Percentiles rank a stretch among this genome's conserved stretches.
phyloP scores from a whole-genome alignment of 2,113 vertebrate species.

The Bubalus kerabau region DNA sequence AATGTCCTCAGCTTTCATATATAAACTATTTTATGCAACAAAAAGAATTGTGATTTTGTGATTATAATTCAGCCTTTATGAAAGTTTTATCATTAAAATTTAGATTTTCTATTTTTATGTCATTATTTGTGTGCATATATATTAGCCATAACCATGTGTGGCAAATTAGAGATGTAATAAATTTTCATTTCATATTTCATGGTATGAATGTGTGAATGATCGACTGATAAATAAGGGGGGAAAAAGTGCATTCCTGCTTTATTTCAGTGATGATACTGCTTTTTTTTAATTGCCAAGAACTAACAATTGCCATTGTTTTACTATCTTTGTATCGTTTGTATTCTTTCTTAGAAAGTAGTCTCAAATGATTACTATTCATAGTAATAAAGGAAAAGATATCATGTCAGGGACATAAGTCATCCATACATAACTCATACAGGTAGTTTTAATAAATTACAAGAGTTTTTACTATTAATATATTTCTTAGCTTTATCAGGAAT shows the following conservation, averaged over 20 bases:
- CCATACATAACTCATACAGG: background rate
- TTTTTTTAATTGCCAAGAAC: background rate
- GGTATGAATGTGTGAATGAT: background rate
- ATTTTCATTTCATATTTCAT: background rate
- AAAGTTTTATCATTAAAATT: background rate
- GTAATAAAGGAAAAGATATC: background rate
- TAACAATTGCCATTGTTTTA: background rate
- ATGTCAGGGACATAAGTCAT: background rate
- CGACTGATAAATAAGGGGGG: background rate
- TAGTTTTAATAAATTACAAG: background rate
- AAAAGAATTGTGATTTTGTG: background rate
- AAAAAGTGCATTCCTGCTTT: background rate
- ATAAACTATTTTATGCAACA: background rate
- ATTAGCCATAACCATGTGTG: background rate
- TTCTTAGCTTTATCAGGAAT: background rate
- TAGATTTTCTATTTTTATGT: background rate
- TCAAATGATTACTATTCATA: background rate
- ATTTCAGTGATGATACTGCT: background rate
- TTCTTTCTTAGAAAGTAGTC: background rate
- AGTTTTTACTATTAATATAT: background rate
- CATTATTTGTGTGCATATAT: background rate
- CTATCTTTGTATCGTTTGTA: background rate
- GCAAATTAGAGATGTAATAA: background rate
- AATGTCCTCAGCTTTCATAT: background rate
- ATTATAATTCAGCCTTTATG: background rate